Conservation (phyloP, 2,888 invertebrate species). For the Blomia tropicalis region DNA sequence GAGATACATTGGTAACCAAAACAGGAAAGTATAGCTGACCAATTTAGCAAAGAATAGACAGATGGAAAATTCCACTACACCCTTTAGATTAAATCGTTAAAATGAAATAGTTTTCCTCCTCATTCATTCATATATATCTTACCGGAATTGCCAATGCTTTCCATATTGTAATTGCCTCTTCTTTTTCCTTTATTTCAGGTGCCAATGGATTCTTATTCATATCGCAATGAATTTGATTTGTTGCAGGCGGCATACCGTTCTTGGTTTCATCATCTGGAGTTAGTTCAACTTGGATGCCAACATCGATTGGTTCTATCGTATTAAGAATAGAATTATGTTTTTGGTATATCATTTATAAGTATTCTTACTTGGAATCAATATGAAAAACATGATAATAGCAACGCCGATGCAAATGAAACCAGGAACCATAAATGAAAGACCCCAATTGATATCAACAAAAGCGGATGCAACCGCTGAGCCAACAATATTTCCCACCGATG, state of each 20-base stretch:
- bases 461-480: slow-evolving; percentile 70
- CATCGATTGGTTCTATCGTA: neutral
- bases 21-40: slow-evolving; percentile 89
- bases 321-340: no score
- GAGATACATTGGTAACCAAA: slow-evolving; percentile 85
- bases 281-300: neutral
- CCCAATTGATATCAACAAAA: slow-evolving; percentile 75
- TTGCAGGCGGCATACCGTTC: neutral
- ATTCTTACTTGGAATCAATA: slow-evolving; percentile 52
- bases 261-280: neutral
- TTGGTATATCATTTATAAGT: no score
- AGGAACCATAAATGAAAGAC: slow-evolving; percentile 76
- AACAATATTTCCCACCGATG: slow-evolving; percentile 82
- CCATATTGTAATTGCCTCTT: slow-evolving; percentile 1
- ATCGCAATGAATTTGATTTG: neutral
- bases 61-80: slow-evolving; percentile 78
- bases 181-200: no score
- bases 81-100: slow-evolving; percentile 40
- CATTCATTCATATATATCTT: neutral
- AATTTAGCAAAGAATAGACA: slow-evolving; percentile 89
- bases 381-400: slow-evolving; percentile 60
- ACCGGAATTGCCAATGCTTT: slow-evolving; percentile 8
- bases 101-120: no score
- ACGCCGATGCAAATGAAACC: slow-evolving; percentile 49
- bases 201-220: neutral